Conservation (phyloP, 2,797 vertebrate genomes). For the Coracias cyanogaster region DNA sequence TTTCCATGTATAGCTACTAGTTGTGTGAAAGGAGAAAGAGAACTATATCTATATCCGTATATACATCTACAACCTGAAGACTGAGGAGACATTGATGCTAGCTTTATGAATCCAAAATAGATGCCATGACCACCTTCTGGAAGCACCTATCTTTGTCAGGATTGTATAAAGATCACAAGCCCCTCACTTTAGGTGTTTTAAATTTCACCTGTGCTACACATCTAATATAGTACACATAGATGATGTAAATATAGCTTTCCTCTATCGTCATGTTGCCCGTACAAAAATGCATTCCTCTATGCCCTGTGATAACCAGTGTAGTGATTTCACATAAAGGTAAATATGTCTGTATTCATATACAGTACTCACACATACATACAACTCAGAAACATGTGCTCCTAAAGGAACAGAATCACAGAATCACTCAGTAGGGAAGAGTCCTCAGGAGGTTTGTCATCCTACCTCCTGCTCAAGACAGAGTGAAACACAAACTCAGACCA, state of each 20-base stretch:
- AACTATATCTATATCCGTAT: neutral
- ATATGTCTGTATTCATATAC: neutral
- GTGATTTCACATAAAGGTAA: neutral
- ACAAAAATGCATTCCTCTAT: neutral
- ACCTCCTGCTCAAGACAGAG: neutral
- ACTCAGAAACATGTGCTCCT: neutral
- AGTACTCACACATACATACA: neutral
- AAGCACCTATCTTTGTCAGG: neutral
- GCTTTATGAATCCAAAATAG: neutral
- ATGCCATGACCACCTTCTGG: neutral
- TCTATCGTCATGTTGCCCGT: neutral
- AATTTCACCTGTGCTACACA: constrained; percentile 10
- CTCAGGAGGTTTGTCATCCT: neutral
- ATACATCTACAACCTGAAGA: neutral
- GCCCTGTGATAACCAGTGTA: neutral
- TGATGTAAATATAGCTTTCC: neutral
- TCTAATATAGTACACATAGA: neutral
- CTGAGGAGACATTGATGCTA: neutral
- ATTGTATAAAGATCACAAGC: constrained; percentile 1
- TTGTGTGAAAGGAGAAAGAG: neutral
- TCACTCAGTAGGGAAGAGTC: neutral
- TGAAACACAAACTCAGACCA: neutral
- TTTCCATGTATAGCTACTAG: neutral
- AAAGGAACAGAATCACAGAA: neutral
- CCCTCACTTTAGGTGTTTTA: neutral